phyloP scores from a whole-genome alignment of 1,140 invertebrate genomes.

The Pogonomyrmex californicus region DNA sequence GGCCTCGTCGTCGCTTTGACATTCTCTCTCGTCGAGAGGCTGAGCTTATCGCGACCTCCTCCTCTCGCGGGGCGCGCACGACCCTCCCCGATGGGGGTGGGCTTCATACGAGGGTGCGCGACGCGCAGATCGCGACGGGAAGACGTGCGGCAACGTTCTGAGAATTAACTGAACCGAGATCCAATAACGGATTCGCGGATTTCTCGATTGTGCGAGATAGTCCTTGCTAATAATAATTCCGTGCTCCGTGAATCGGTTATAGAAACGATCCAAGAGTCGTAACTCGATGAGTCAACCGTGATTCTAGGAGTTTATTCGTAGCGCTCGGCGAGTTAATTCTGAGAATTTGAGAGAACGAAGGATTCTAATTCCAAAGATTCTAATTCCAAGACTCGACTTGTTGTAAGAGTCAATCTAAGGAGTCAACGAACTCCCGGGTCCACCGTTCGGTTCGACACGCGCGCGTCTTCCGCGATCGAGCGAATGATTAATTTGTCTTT shows the following conservation, averaged over 20 bases:
- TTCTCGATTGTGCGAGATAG: background rate
- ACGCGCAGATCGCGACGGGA: constrained; percentile 33
- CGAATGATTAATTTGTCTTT: constrained; percentile 3
- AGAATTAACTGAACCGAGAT: constrained; percentile 39
- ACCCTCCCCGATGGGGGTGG: constrained; percentile 45
- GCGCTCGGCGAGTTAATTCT: constrained; percentile 48
- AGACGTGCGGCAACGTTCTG: constrained; percentile 44
- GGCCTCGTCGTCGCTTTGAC: constrained; percentile 74
- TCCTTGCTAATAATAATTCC: background rate
- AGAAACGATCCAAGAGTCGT: background rate
- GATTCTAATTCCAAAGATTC: constrained; percentile 24
- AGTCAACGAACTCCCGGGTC: constrained; percentile 37
- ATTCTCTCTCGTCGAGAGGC: constrained; percentile 73
- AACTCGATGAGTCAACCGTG: background rate
- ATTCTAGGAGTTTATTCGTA: background rate
- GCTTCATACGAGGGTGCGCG: constrained; percentile 55
- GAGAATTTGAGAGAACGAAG: constrained; percentile 22
- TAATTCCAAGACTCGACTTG: constrained; percentile 31
- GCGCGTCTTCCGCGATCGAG: background rate
- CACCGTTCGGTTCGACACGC: constrained; percentile 37
- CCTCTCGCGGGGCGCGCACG: constrained; percentile 65
- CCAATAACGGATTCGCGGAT: background rate
- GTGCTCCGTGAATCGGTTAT: background rate
- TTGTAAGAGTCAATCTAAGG: constrained; percentile 23
- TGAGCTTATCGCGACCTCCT: constrained; percentile 65